phyloP scores from a whole-genome alignment of 2,888 invertebrate genomes.

The Luperina testacea region DNA sequence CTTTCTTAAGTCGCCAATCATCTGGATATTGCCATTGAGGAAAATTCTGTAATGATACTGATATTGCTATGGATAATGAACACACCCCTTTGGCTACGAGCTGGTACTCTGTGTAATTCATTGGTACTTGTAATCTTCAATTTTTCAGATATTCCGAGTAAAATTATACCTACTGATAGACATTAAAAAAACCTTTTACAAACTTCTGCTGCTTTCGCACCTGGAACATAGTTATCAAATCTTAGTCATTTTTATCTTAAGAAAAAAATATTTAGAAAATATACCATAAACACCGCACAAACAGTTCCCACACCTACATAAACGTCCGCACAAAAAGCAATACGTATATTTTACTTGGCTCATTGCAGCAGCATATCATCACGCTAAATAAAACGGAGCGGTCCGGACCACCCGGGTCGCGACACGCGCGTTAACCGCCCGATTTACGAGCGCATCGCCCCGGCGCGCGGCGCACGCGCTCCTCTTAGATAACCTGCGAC shows the following conservation, averaged over 20 bases:
- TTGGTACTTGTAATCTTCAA: background rate
- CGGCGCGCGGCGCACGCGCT: slow-evolving; percentile 67
- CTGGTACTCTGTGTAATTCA: background rate
- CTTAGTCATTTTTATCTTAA: background rate
- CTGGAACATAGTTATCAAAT: background rate
- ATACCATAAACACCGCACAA: background rate
- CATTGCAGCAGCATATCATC: slow-evolving; percentile 62
- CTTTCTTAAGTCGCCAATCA: background rate
- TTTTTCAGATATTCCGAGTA: background rate
- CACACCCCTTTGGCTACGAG: background rate
- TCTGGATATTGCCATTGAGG: background rate
- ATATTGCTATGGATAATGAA: background rate
- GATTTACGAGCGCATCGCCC: slow-evolving; percentile 78
- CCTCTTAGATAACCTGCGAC: slow-evolving; percentile 59
- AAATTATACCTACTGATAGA: background rate
- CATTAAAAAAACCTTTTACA: background rate
- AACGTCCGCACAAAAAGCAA: slow-evolving; percentile 22
- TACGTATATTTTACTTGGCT: slow-evolving; percentile 46
- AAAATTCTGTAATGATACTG: background rate
- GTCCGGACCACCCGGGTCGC: slow-evolving; percentile 80
- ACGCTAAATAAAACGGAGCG: slow-evolving; percentile 71
- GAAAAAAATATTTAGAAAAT: background rate
- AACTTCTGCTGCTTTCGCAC: background rate
- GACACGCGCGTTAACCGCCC: slow-evolving; percentile 77
- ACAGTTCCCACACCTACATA: slow-evolving; percentile 45